Conservation (phyloP, 2,888 invertebrate species). For the Lobophora halterata region DNA sequence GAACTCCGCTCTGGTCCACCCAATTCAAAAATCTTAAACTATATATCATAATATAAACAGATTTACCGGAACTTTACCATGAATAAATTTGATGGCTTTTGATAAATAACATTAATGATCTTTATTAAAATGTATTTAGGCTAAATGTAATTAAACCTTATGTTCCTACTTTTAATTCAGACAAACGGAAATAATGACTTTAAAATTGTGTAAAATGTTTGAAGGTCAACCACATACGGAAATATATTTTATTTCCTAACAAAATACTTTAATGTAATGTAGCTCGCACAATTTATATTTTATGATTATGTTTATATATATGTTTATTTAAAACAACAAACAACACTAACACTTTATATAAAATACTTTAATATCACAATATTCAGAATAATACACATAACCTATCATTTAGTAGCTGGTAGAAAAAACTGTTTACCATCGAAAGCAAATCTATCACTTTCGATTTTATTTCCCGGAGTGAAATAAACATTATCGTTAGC, state of each 20-base stretch:
- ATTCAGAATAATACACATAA: neutral
- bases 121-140: neutral
- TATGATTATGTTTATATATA: neutral
- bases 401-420: conserved; percentile 39
- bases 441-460: conserved; percentile 32
- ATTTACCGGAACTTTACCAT: conserved; percentile 16
- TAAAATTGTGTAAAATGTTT: too few relatives aligned
- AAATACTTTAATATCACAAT: too few relatives aligned
- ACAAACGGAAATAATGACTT: too few relatives aligned
- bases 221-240: conserved; percentile 7
- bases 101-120: too few relatives aligned
- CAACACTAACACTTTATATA: too few relatives aligned
- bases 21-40: conserved; percentile 43
- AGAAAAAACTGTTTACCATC: conserved; percentile 54
- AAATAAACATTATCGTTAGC: conserved; percentile 41
- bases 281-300: conserved; percentile 6
- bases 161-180: too few relatives aligned
- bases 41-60: conserved; percentile 27
- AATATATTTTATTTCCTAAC: too few relatives aligned
- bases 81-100: neutral
- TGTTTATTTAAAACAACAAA: neutral
- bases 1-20: conserved; percentile 29
- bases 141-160: too few relatives aligned
- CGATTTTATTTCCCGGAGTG: conserved; percentile 50
- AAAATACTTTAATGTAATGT: too few relatives aligned